Conservation (phyloP, 2,888 invertebrate genomes). For the Halictus ligatus region DNA sequence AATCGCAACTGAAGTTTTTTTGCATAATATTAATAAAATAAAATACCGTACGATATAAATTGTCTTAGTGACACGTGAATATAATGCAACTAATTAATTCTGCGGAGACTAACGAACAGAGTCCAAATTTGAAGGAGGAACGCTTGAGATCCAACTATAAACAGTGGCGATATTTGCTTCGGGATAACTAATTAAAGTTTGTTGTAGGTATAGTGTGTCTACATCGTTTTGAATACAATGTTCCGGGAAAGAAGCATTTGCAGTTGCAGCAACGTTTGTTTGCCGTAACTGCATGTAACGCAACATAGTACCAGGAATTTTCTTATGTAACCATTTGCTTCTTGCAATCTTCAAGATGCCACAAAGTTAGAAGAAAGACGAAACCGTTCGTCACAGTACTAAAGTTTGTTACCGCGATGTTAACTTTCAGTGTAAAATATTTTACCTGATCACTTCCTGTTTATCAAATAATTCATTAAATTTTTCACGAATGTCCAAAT, state of each 20-base stretch:
- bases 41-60: not conserved
- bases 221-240: not conserved
- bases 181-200: not conserved
- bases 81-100: not conserved
- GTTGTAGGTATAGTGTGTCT: not conserved
- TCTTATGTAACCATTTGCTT: not conserved
- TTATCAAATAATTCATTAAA: too few relatives aligned
- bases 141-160: not conserved
- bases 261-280: not conserved
- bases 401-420: too few relatives aligned
- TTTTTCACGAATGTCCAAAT: too few relatives aligned
- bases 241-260: not conserved
- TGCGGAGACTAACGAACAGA: not conserved
- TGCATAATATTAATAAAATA: not conserved
- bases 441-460: too few relatives aligned
- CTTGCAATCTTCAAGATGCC: not conserved
- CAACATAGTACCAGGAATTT: not conserved
- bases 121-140: not conserved
- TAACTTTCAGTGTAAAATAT: too few relatives aligned
- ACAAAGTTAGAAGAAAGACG: not conserved
- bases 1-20: not conserved
- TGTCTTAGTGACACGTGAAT: not conserved
- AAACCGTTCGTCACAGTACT: too few relatives aligned
- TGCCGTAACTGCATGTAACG: not conserved
- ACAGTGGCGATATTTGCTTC: not conserved